Percentiles rank a stretch among this genome's conserved stretches.
These are phyloP conservation scores for Phycodurus eques DNA, from an alignment of 2,113 vertebrate species.

Conservation along the genomic window DNA sequence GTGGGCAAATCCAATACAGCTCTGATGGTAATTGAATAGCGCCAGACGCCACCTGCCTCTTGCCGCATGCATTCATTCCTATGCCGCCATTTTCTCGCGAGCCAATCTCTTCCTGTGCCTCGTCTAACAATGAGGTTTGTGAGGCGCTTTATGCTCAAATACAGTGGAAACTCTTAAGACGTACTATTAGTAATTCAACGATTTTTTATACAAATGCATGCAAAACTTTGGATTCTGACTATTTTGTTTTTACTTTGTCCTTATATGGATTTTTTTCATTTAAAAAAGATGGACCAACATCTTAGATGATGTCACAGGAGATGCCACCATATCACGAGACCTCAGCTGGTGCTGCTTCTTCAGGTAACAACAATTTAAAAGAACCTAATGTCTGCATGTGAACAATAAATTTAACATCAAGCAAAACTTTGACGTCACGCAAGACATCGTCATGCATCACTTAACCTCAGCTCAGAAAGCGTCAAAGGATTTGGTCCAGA, in stretches of 20 bases:
- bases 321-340: not conserved
- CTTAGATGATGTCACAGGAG: not conserved
- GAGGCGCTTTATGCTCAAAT: constrained; percentile 10
- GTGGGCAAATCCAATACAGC: constrained; percentile 59
- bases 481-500: too few species aligned
- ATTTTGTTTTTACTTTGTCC: not conserved
- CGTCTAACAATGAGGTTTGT: not conserved
- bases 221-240: too few species aligned
- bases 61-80: constrained; percentile 34
- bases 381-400: too few species aligned
- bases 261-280: not conserved
- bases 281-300: not conserved
- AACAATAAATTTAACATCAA: too few species aligned
- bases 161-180: not conserved
- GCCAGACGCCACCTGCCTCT: constrained; percentile 67
- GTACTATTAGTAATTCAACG: not conserved
- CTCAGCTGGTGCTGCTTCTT: not conserved
- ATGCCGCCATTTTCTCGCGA: constrained; percentile 45
- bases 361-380: too few species aligned
- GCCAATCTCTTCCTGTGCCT: constrained; percentile 21
- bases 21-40: constrained; percentile 70
- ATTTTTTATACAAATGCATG: too few species aligned
- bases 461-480: too few species aligned
- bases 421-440: too few species aligned
- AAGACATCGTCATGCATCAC: too few species aligned